These are phyloP conservation scores for Pogonus chalceus DNA, from an alignment of 1,140 invertebrate species.

Conservation along the genomic window DNA sequence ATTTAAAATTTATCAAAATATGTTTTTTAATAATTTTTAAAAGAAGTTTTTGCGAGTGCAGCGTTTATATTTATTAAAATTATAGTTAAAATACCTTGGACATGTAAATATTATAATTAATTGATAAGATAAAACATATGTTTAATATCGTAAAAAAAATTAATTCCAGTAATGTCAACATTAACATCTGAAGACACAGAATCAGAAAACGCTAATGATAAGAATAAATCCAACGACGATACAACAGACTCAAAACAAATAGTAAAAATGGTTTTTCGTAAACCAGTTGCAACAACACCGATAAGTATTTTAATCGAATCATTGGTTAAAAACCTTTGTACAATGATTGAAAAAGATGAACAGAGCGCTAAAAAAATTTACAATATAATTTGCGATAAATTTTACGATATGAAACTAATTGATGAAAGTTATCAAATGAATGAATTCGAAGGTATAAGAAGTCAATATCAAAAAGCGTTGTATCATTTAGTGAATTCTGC, in stretches of 20 bases:
- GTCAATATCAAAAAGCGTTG: constrained; percentile 51
- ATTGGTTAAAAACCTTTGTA: constrained; percentile 50
- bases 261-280: not conserved
- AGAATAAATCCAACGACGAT: not conserved
- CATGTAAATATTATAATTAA: too few species aligned
- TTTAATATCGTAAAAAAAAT: too few species aligned
- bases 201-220: not conserved
- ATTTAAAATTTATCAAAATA: too few species aligned
- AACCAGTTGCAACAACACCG: constrained; percentile 32
- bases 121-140: too few species aligned
- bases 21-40: too few species aligned
- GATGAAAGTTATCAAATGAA: constrained; percentile 52
- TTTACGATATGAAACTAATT: constrained; percentile 53
- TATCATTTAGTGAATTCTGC: constrained; percentile 48
- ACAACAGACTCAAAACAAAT: not conserved
- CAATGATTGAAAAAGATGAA: constrained; percentile 46
- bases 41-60: too few species aligned
- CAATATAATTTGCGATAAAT: constrained; percentile 50
- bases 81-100: too few species aligned
- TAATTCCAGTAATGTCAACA: not conserved
- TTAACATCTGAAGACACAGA: not conserved
- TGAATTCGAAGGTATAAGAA: constrained; percentile 53
- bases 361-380: constrained; percentile 45
- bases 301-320: constrained; percentile 52
- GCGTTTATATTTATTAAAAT: too few species aligned